Percentiles rank a stretch among this genome's conserved stretches.
phyloP scores from a whole-genome alignment of 2,113 vertebrate species.

The Reinhardtius hippoglossoides region DNA sequence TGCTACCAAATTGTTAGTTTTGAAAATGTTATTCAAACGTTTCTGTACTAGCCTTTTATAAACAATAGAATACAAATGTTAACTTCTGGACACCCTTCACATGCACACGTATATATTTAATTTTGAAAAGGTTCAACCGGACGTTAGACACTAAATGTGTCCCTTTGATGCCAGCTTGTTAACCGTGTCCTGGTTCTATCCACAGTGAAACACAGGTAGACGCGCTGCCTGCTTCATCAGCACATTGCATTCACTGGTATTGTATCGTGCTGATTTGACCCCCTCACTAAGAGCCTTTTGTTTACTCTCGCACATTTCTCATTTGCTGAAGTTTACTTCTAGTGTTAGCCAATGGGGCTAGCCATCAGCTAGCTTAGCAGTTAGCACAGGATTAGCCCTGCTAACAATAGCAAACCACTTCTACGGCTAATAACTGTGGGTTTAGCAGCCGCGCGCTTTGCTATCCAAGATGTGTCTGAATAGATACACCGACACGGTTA shows the following conservation, averaged over 20 bases:
- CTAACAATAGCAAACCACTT: slow-evolving; percentile 24
- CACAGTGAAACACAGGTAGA: slow-evolving; percentile 62
- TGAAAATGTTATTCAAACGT: too few species aligned
- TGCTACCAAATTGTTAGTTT: too few species aligned
- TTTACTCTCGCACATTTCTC: background rate
- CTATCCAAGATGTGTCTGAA: background rate
- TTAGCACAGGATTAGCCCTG: slow-evolving; percentile 52
- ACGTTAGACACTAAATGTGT: background rate
- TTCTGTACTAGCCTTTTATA: background rate
- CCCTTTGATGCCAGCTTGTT: background rate
- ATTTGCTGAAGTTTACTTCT: slow-evolving; percentile 50
- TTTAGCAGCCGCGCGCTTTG: background rate
- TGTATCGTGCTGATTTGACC: background rate
- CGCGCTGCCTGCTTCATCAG: background rate
- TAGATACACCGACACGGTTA: too few species aligned
- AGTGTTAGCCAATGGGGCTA: slow-evolving; percentile 34
- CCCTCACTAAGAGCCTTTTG: background rate
- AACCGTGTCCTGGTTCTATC: background rate
- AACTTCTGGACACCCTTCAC: background rate
- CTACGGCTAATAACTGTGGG: background rate
- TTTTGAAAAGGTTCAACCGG: slow-evolving; percentile 45
- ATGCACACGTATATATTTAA: background rate
- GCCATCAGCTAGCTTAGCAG: slow-evolving; percentile 38
- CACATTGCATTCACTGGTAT: background rate
- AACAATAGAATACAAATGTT: background rate